phyloP scores from a whole-genome alignment of 2,888 invertebrate species.

The Glaucopsyche alexis region DNA sequence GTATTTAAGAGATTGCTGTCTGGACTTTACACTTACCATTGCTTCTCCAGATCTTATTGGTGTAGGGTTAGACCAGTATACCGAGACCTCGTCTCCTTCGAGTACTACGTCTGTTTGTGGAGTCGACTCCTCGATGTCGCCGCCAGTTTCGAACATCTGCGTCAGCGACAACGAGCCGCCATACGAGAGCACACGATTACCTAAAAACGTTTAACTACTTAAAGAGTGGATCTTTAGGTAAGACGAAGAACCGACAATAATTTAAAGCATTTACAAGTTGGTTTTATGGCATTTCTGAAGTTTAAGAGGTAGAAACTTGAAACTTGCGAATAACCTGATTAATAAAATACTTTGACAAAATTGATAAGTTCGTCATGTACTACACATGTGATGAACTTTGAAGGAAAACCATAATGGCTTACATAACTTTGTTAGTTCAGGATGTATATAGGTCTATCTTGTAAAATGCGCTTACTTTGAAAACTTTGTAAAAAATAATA shows the following conservation, averaged over 20 bases:
- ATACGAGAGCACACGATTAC: conserved; percentile 91
- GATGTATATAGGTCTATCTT: too few relatives aligned
- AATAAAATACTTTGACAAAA: too few relatives aligned
- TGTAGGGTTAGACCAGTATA: conserved; percentile 86
- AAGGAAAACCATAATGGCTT: too few relatives aligned
- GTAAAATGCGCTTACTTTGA: too few relatives aligned
- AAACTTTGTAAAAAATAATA: too few relatives aligned
- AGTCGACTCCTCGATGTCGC: conserved; percentile 61
- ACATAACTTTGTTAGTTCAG: too few relatives aligned
- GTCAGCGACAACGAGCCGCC: conserved; percentile 90
- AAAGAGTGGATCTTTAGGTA: background rate
- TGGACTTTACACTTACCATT: conserved; percentile 73
- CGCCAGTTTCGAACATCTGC: conserved; percentile 84
- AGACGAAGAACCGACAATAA: too few relatives aligned
- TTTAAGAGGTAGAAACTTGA: too few relatives aligned
- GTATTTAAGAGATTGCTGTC: background rate
- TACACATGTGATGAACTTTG: too few relatives aligned
- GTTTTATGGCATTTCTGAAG: too few relatives aligned
- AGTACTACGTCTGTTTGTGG: conserved; percentile 91
- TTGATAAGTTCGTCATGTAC: too few relatives aligned
- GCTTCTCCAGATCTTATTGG: conserved; percentile 76
- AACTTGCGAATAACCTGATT: too few relatives aligned
- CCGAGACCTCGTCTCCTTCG: conserved; percentile 86
- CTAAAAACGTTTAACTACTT: conserved; percentile 46
- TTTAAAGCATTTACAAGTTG: background rate